These are phyloP conservation scores for Drosophila barbarae DNA, from an alignment of 2,888 invertebrate species.

Conservation along the genomic window DNA sequence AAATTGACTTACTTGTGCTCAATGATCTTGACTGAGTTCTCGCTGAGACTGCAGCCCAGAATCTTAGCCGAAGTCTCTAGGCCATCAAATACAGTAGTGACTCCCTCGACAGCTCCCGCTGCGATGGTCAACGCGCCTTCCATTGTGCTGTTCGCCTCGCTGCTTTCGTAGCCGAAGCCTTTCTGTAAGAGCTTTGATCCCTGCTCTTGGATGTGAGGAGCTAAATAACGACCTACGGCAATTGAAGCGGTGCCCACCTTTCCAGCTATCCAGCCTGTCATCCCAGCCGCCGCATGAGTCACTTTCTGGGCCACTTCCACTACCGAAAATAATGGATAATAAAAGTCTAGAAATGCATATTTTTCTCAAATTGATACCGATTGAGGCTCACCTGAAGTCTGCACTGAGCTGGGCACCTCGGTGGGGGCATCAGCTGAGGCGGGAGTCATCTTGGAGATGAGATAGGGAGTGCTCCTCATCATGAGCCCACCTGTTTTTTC, in stretches of 20 bases:
- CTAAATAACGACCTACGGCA: constrained; percentile 84
- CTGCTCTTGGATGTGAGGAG: constrained; percentile 85
- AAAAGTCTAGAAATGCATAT: not conserved
- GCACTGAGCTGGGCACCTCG: constrained; percentile 81
- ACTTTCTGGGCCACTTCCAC: constrained; percentile 85
- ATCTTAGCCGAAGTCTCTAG: constrained; percentile 86
- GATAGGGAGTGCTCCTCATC: constrained; percentile 82
- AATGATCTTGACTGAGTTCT: constrained; percentile 88
- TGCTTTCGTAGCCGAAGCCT: constrained; percentile 81
- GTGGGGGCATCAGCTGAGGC: constrained; percentile 79
- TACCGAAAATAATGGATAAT: not conserved
- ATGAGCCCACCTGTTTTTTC: constrained; percentile 84
- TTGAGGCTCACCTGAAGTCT: constrained; percentile 76
- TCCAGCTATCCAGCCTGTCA: constrained; percentile 83
- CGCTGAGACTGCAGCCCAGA: constrained; percentile 83
- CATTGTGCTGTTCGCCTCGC: constrained; percentile 81
- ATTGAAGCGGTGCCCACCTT: constrained; percentile 85
- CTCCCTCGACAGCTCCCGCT: constrained; percentile 86
- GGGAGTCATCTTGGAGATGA: constrained; percentile 82
- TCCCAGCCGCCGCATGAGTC: constrained; percentile 84
- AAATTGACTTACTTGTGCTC: constrained; percentile 84
- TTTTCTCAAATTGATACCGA: not conserved
- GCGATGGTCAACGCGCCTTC: constrained; percentile 84
- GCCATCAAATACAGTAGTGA: constrained; percentile 85
- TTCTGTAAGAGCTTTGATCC: constrained; percentile 83